Evolutionary conservation across 1,140 invertebrate genomes (phyloP), one percentile per base, ranked within the genome.

Genomic region (Popillia japonica): DNA sequence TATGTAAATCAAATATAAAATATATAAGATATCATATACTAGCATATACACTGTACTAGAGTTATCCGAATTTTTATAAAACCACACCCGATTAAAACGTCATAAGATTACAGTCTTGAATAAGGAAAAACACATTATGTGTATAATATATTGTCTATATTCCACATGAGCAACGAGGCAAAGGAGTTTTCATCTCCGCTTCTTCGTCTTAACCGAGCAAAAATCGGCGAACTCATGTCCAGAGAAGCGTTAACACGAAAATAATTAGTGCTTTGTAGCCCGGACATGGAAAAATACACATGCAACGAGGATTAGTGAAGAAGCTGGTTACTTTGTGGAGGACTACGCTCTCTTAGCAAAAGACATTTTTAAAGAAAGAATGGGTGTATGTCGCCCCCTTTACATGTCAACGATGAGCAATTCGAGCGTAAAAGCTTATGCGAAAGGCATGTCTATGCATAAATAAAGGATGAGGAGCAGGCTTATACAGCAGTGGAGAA

Each of bases 231-330:
- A 17, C 11, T 55, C 48, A 17, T 55, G 17, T 55, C 14, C 48
- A 55, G 14, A n/a, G 14, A 55, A 55, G 48, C 48, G 48, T 55
- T 55, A 55, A 55, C 17, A 55, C 48, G 48, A 55, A 55, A 55
- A 55, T 55, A 55, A 55, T 55, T 55, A 55, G 17, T n/a, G 48
- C 9, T 55, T n/a, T 3, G 14, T 17, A 0, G 6, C 14, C 14
- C 48, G 6, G 6, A 55, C 14, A 7, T 17, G 14, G 48, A 55
- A 55, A 55, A 55, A 55, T 55, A 17, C 14, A 55, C 0, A 55
- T 14, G 17, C 6, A 17, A 44, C 9, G 42, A 44, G 42, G 14
- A 44, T 10, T 7, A 8, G 14, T 44, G 48, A 17, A 17, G 14
- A 3, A 20, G 11, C 6, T 3, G 6, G 48, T 14, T 55, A 17